Conservation (phyloP, 2,113 vertebrate genomes). For the Sapajus apella region DNA sequence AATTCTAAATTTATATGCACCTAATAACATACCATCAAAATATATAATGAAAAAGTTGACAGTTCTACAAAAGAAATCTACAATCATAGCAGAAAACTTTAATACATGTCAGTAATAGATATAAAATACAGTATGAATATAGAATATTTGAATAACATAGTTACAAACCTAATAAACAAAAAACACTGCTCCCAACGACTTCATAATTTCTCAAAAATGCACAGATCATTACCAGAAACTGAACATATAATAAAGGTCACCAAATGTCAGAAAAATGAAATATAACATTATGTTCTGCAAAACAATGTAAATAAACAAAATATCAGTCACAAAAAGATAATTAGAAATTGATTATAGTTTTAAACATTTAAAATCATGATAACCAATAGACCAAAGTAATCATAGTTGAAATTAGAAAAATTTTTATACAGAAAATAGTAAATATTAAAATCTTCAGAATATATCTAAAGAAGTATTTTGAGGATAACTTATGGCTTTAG, state of each 20-base stretch:
- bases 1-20: neutral
- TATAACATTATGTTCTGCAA: neutral
- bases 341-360: neutral
- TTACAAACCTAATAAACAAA: neutral
- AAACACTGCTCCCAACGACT: neutral
- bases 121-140: neutral
- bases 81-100: neutral
- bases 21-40: neutral
- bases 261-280: neutral
- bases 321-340: neutral
- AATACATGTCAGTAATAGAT: neutral
- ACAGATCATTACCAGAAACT: neutral
- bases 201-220: neutral
- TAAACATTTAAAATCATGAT: conserved; percentile 15
- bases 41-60: neutral
- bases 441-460: neutral
- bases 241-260: neutral
- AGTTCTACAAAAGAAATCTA: neutral
- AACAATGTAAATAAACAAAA: neutral
- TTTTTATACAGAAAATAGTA: neutral
- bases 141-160: neutral
- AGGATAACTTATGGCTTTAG: neutral
- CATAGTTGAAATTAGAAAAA: neutral
- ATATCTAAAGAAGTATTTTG: neutral
- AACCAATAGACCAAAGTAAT: neutral